Percentiles rank a stretch among this genome's conserved stretches.
These are phyloP conservation scores for Ramphastos sulfuratus DNA, from an alignment of 2,113 vertebrate species.

Conservation along the genomic window DNA sequence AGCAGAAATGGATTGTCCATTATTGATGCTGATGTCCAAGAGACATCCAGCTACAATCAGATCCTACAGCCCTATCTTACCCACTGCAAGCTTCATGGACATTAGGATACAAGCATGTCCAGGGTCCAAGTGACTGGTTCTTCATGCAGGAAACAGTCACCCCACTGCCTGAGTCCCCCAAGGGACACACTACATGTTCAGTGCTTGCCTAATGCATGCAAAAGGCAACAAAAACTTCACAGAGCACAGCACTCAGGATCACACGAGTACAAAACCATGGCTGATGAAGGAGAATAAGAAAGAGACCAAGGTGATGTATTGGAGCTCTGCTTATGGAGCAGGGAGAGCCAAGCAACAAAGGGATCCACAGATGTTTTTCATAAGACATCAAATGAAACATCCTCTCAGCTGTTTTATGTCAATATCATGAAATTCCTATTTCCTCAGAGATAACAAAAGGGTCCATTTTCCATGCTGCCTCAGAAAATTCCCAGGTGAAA, in stretches of 20 bases:
- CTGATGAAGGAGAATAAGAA: not conserved
- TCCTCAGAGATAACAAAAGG: not conserved
- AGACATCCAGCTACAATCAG: not conserved
- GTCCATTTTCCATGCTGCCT: not conserved
- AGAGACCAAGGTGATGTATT: not conserved
- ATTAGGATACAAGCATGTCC: not conserved
- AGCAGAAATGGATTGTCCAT: not conserved
- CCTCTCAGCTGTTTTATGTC: slow-evolving; percentile 24
- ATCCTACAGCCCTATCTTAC: not conserved
- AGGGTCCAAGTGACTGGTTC: too few relatives aligned
- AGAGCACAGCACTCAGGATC: not conserved
- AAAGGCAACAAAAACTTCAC: not conserved
- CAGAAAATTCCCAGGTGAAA: slow-evolving; percentile 15
- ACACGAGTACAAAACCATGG: not conserved
- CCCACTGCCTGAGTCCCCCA: not conserved
- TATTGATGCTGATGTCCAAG: not conserved
- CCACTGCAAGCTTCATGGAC: not conserved
- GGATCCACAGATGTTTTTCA: not conserved
- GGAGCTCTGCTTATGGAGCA: not conserved
- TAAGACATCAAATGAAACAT: slow-evolving; percentile 27
- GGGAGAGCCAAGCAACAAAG: not conserved
- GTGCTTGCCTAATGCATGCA: not conserved
- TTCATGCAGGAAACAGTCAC: not conserved
- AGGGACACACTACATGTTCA: not conserved
- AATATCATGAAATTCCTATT: not conserved